Evolutionary conservation across 2,888 invertebrate species (phyloP).

Genomic region (Argyra leucocephala): DNA sequence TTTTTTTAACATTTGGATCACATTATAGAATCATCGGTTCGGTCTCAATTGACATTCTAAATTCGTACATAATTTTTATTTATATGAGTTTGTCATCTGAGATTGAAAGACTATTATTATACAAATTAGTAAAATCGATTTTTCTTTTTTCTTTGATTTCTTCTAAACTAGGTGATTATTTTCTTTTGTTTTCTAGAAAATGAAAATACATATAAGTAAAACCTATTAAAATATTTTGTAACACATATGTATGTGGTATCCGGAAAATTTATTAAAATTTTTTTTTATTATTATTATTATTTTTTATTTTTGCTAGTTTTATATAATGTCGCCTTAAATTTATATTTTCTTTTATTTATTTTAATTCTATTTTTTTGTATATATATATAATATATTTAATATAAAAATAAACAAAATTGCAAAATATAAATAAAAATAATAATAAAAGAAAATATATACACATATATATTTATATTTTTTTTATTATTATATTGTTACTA

Average conservation of each 20-base stretch:
- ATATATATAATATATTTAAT: background rate
- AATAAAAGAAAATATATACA: background rate
- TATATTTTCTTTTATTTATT: background rate
- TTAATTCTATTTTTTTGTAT: too few relatives aligned
- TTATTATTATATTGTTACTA: background rate
- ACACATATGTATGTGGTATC: slow-evolving; percentile 3
- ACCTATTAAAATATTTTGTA: background rate
- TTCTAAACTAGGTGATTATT: background rate
- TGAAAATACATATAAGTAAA: too few relatives aligned
- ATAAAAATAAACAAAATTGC: background rate
- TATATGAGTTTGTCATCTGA: background rate
- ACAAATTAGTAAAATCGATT: background rate
- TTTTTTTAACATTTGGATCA: too few relatives aligned
- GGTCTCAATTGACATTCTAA: background rate
- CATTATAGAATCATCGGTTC: too few relatives aligned
- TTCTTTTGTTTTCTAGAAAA: too few relatives aligned
- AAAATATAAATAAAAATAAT: background rate
- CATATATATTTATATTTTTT: background rate
- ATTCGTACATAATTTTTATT: background rate
- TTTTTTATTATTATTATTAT: background rate
- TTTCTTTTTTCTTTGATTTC: background rate
- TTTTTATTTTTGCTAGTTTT: background rate
- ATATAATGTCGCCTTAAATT: background rate
- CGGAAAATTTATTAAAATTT: background rate
- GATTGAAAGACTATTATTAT: too few relatives aligned